These are phyloP conservation scores for Hypselothyrea guttata DNA, from an alignment of 2,888 invertebrate genomes.

Conservation along the genomic window DNA sequence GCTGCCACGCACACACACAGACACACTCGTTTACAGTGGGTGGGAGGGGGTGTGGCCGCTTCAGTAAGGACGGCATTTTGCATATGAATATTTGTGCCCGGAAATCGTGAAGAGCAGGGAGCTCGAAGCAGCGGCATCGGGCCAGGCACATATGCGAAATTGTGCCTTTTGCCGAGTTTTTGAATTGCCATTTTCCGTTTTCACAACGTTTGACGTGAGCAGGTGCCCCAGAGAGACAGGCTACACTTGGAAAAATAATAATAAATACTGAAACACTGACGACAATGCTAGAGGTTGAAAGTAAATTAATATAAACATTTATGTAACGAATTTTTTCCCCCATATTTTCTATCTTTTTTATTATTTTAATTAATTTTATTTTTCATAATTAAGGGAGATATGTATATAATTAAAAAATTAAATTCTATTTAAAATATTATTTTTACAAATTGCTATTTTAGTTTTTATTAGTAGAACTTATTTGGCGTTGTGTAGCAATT, in stretches of 20 bases:
- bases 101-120: constrained; percentile 19
- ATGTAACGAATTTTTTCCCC: too few relatives aligned
- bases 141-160: constrained; percentile 58
- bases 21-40: constrained; percentile 12
- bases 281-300: too few relatives aligned
- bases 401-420: too few relatives aligned
- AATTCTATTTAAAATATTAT: too few relatives aligned
- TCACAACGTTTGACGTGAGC: constrained; percentile 43
- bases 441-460: too few relatives aligned
- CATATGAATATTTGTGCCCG: constrained; percentile 69
- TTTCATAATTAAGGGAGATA: too few relatives aligned
- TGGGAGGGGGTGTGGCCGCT: constrained; percentile 21
- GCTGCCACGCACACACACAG: constrained; percentile 12
- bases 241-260: background rate
- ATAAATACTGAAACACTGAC: constrained; percentile 28
- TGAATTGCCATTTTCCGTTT: constrained; percentile 64
- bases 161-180: constrained; percentile 59
- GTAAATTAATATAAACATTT: too few relatives aligned
- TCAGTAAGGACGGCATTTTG: constrained; percentile 51
- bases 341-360: too few relatives aligned
- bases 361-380: too few relatives aligned
- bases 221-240: constrained; percentile 13
- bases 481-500: constrained; percentile 25
- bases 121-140: constrained; percentile 19
- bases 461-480: too few relatives aligned